Conservation (phyloP, 2,888 invertebrate genomes). For the Elysia crispata region DNA sequence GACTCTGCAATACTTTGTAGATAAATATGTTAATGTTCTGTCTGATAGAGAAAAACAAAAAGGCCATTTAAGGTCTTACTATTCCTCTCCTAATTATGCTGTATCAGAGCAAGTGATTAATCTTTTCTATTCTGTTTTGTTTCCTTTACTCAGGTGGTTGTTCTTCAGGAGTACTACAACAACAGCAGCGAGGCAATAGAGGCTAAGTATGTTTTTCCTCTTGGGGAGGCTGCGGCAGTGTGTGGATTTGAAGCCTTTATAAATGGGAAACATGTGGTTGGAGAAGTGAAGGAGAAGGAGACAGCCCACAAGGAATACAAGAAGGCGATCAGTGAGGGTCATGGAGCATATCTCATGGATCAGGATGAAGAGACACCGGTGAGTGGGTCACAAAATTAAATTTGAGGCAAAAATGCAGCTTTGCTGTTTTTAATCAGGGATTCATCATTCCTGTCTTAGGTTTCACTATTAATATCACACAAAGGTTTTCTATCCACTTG, state of each 20-base stretch:
- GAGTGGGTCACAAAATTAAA: neutral
- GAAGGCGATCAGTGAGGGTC: constrained; percentile 76
- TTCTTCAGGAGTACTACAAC: constrained; percentile 73
- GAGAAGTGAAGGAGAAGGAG: constrained; percentile 78
- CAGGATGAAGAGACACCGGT: constrained; percentile 77
- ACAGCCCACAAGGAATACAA: constrained; percentile 76
- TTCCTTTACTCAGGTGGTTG: constrained; percentile 69
- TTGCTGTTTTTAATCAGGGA: too few species aligned
- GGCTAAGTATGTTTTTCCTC: constrained; percentile 78
- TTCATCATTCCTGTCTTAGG: too few species aligned
- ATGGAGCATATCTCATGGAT: constrained; percentile 79
- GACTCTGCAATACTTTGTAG: too few species aligned
- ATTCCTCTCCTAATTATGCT: too few species aligned
- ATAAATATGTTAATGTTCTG: too few species aligned
- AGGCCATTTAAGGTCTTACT: too few species aligned
- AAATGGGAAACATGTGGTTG: constrained; percentile 77
- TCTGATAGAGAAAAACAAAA: too few species aligned
- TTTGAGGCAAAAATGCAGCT: too few species aligned
- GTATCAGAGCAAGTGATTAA: too few species aligned
- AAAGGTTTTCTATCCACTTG: too few species aligned
- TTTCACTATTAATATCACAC: too few species aligned
- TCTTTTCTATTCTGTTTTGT: too few species aligned
- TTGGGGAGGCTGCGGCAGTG: constrained; percentile 77
- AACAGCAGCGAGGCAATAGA: constrained; percentile 72
- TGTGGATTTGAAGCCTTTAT: constrained; percentile 79